Evolutionary conservation across 2,113 vertebrate species (phyloP).

Genomic region (Cyanoliseus patagonus): DNA sequence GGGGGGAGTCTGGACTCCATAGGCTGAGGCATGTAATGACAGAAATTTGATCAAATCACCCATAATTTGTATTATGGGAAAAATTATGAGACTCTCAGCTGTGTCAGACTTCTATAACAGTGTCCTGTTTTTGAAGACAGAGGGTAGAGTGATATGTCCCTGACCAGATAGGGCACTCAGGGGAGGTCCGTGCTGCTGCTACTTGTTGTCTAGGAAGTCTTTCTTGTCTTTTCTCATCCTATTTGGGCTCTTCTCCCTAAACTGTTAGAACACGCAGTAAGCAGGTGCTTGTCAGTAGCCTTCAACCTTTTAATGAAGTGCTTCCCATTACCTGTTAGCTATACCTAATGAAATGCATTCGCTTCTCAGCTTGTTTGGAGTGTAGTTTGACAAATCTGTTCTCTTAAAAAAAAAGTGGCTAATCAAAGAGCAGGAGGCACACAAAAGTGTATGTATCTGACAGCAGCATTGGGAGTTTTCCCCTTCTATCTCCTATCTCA

Average conservation of each 20-base stretch:
- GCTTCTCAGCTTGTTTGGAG: not conserved
- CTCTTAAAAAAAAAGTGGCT: not conserved
- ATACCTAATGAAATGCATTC: not conserved
- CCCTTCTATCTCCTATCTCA: not conserved
- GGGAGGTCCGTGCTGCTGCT: not conserved
- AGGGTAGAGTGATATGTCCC: not conserved
- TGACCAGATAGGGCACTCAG: not conserved
- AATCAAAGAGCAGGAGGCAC: not conserved
- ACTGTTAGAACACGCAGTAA: not conserved
- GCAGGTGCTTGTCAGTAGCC: not conserved
- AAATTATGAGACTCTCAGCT: not conserved
- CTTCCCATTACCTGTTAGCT: not conserved
- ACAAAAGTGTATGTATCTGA: not conserved
- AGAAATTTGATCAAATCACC: not conserved
- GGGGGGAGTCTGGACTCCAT: not conserved
- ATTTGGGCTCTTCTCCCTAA: not conserved
- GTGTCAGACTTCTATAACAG: not conserved
- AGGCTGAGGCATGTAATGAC: not conserved
- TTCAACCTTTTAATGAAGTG: not conserved
- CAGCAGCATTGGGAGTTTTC: not conserved
- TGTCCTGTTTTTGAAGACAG: not conserved
- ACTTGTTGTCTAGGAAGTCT: not conserved
- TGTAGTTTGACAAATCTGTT: not conserved
- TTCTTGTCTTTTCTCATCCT: not conserved
- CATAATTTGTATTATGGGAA: not conserved